A percentile compares a stretch with the other conserved stretches of the same genome.
Conservation (phyloP, 2,113 vertebrate genomes). For the Pongo abelii region DNA sequence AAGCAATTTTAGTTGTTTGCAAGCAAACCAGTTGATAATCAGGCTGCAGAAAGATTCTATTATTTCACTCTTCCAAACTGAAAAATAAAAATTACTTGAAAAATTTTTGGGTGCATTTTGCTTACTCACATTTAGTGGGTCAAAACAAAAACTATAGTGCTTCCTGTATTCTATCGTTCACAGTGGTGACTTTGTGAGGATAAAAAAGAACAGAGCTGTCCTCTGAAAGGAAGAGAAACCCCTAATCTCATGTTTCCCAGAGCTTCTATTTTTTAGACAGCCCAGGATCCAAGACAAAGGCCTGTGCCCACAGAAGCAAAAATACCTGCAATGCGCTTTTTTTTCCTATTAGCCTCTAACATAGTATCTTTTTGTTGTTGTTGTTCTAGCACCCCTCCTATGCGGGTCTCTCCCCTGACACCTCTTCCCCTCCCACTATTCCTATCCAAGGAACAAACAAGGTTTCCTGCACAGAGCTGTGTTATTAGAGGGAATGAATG, state of each 20-base stretch:
- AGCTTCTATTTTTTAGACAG: not conserved
- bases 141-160: slow-evolving; percentile 16
- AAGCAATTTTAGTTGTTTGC: slow-evolving; percentile 21
- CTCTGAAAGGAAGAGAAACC: not conserved
- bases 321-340: not conserved
- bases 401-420: no score
- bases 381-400: not conserved
- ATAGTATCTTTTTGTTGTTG: not conserved
- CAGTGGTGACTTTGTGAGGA: not conserved
- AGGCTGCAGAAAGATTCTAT: slow-evolving; percentile 24
- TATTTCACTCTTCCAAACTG: slow-evolving; percentile 23
- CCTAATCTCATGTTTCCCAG: not conserved
- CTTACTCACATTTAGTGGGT: slow-evolving; percentile 57
- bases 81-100: slow-evolving; percentile 51
- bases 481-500: not conserved
- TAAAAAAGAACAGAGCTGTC: not conserved
- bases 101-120: slow-evolving; percentile 54
- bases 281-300: not conserved
- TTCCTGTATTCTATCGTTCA: not conserved
- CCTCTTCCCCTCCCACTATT: not conserved
- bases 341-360: not conserved
- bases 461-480: not conserved
- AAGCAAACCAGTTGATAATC: not conserved
- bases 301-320: not conserved
- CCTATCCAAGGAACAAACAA: not conserved